phyloP scores from a whole-genome alignment of 1,140 invertebrate genomes.

The Nebria ingens region DNA sequence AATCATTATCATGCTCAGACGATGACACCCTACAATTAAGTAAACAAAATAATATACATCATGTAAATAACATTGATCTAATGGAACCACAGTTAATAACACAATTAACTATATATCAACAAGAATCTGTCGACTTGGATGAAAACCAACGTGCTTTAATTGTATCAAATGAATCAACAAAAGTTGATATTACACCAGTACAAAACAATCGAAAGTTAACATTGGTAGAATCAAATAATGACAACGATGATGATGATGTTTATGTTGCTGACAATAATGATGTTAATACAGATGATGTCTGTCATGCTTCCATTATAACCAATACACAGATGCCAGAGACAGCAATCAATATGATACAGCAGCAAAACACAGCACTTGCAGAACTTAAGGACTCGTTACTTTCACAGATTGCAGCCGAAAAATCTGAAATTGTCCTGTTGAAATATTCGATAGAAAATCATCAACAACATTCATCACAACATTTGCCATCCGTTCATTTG shows the following conservation, averaged over 20 bases:
- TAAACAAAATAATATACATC: background rate
- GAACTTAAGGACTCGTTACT: conserved; percentile 23
- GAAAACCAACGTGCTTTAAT: background rate
- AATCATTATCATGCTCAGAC: background rate
- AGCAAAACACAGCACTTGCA: conserved; percentile 26
- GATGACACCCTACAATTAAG: background rate
- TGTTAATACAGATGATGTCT: background rate
- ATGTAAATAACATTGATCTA: background rate
- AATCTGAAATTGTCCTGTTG: conserved; percentile 23
- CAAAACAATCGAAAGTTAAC: background rate
- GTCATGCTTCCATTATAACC: no score
- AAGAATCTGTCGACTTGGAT: background rate
- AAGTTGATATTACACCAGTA: background rate
- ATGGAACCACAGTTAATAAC: background rate
- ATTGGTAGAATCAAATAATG: conserved; percentile 6
- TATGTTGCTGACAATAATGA: background rate
- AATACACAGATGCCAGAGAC: conserved; percentile 13
- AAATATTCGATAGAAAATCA: conserved; percentile 14
- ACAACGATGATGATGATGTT: background rate
- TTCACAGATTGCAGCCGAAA: conserved; percentile 24
- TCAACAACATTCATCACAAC: conserved; percentile 4
- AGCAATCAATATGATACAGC: conserved; percentile 22
- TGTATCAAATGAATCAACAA: no score
- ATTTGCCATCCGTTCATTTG: conserved; percentile 7
- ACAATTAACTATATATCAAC: background rate